Evolutionary conservation across 2,888 invertebrate genomes (phyloP).

Genomic region (Deilephila elpenor): DNA sequence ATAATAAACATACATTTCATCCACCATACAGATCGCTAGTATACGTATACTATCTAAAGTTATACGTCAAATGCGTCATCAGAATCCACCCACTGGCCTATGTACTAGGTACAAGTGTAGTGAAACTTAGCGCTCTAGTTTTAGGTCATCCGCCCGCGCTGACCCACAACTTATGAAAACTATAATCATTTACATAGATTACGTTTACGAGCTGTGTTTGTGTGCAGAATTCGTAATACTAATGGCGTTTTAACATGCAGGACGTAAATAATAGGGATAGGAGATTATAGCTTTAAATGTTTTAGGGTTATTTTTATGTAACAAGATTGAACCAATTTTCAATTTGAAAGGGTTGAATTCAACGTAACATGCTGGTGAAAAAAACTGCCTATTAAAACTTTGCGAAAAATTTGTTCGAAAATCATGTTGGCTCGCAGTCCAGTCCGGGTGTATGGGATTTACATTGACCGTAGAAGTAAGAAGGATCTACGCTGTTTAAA

Average conservation of each 20-base stretch:
- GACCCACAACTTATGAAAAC: background rate
- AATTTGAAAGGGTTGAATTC: too few species aligned
- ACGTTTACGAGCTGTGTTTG: background rate
- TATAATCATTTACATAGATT: background rate
- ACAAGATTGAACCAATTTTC: too few species aligned
- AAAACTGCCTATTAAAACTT: too few species aligned
- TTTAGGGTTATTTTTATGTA: too few species aligned
- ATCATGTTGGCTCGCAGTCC: too few species aligned
- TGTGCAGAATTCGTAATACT: background rate
- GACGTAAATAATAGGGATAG: background rate
- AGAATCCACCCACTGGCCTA: background rate
- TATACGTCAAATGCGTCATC: constrained; percentile 12
- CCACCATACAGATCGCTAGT: too few species aligned
- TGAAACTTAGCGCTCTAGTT: constrained; percentile 1
- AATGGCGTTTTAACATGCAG: background rate
- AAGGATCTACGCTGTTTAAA: too few species aligned
- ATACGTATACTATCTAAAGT: background rate
- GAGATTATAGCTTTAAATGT: background rate
- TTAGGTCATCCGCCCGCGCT: background rate
- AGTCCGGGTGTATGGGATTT: too few species aligned
- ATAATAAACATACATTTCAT: too few species aligned
- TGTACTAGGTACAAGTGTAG: background rate
- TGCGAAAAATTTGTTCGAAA: too few species aligned
- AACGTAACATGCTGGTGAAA: too few species aligned
- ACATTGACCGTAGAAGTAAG: too few species aligned